A percentile compares a stretch with the other conserved stretches of the same genome.
Conservation (phyloP, 2,888 invertebrate species). For the Palloptera scutellata region DNA sequence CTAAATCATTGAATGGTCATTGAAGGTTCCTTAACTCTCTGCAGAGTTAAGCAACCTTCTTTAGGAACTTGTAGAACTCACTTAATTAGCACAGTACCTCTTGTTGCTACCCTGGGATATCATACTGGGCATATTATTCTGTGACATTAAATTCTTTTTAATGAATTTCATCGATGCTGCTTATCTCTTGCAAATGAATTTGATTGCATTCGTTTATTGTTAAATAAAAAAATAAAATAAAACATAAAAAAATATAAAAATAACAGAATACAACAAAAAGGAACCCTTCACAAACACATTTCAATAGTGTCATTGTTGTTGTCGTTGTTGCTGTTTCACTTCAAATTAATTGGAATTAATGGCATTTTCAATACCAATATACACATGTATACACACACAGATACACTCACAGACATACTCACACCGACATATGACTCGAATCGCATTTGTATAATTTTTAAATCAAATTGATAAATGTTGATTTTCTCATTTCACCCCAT, state of each 20-base stretch:
- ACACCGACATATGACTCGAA: background rate
- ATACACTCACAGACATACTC: background rate
- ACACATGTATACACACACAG: background rate
- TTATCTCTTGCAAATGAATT: conserved; percentile 3
- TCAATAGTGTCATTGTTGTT: background rate
- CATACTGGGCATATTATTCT: too few species aligned
- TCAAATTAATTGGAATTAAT: conserved; percentile 7
- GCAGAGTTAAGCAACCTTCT: too few species aligned
- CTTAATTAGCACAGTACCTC: too few species aligned
- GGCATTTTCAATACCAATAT: background rate
- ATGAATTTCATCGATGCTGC: conserved; percentile 5
- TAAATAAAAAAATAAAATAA: background rate
- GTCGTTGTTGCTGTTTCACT: background rate
- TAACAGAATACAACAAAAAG: background rate
- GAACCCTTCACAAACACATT: background rate
- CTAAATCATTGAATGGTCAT: too few species aligned
- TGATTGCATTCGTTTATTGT: background rate
- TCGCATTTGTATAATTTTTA: background rate
- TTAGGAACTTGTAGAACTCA: too few species aligned
- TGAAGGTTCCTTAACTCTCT: too few species aligned
- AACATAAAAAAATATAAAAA: background rate
- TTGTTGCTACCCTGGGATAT: too few species aligned
- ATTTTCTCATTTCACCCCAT: background rate
- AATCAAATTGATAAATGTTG: conserved; percentile 4
- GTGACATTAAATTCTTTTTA: background rate